Percentiles rank a stretch among this genome's conserved stretches.
These are phyloP conservation scores for Agrochola litura DNA, from an alignment of 2,888 invertebrate species.

Conservation along the genomic window DNA sequence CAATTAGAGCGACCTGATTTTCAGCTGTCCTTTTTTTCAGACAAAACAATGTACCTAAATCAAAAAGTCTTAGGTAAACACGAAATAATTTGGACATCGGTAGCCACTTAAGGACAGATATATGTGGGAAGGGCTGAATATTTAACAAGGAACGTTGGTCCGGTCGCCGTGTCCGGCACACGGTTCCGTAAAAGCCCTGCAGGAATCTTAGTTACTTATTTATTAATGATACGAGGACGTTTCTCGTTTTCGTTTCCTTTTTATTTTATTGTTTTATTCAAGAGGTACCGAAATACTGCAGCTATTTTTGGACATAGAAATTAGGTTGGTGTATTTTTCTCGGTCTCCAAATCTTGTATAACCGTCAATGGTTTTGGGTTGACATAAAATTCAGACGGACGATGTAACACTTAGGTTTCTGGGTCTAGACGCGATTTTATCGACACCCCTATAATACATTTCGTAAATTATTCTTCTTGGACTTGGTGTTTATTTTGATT, in stretches of 20 bases:
- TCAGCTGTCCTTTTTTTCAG: slow-evolving; percentile 30
- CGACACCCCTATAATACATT: slow-evolving; percentile 7
- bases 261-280: slow-evolving; percentile 68
- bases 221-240: slow-evolving; percentile 65
- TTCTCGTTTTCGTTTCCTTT: slow-evolving; percentile 59
- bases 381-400: slow-evolving; percentile 25
- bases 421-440: slow-evolving; percentile 13
- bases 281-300: slow-evolving; percentile 47
- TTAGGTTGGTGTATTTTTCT: slow-evolving; percentile 51
- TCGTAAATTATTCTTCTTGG: background rate
- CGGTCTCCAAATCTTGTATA: slow-evolving; percentile 11
- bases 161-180: slow-evolving; percentile 45
- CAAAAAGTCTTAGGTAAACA: slow-evolving; percentile 49
- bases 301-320: slow-evolving; percentile 53
- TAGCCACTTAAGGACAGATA: slow-evolving; percentile 62
- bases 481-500: background rate
- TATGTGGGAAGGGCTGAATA: slow-evolving; percentile 65
- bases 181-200: slow-evolving; percentile 49
- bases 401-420: slow-evolving; percentile 16
- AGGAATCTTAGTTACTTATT: slow-evolving; percentile 64
- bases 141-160: slow-evolving; percentile 58
- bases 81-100: slow-evolving; percentile 54
- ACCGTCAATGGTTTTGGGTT: slow-evolving; percentile 29
- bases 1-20: slow-evolving; percentile 46
- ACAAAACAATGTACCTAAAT: slow-evolving; percentile 46